Evolutionary conservation across 2,888 invertebrate genomes (phyloP), one percentile per base, ranked within the genome.

Genomic region (Drosophila glabriapex): DNA sequence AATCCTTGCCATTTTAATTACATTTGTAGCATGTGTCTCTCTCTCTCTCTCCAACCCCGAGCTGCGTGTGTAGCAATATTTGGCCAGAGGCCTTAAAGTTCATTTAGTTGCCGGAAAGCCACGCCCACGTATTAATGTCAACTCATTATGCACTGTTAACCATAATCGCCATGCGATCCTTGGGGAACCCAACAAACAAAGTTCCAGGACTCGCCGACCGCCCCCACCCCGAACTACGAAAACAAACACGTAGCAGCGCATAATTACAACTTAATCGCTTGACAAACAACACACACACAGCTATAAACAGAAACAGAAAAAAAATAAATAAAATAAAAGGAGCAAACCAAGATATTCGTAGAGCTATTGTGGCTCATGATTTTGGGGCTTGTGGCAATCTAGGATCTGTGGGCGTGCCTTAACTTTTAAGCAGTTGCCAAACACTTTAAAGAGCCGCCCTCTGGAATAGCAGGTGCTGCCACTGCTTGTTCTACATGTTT

Each of bases 191-290:
- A 43, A 50, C 31, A 50, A 58, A 58, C 49, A 31, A 43, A 35
- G 22, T 56, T 74, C 19, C 72, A 46, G 22, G 19, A 53, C 22
- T 29, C 14, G 12, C 16, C 4, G 22, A 31, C 10, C 22, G 3
- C 31, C 29, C 35, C 35, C 28, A 7, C 4, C 61, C 52, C 37
- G 22, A 62, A 71, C 55, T 54, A 46, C 46, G 50, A 22, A 60
- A 56, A 29, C 52, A 73, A 73, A 80, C 85, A 89, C 85, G 85
- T 89, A 76, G 88, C 90, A 76, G 71, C 73, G 90, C 85, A 89
- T 85, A 85, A 85, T 85, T 85, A 85, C 85, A 90, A 85, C 85
- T 85, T 85, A 85, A 85, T 85, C 85, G 85, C 85, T 89, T 80
- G 81, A 88, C 88, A 85, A 89, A 85, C 85, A 85, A 85, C 87